Percentiles rank a stretch among this genome's conserved stretches.
phyloP scores from a whole-genome alignment of 2,797 vertebrate species.

The Xenentodon cancila region DNA sequence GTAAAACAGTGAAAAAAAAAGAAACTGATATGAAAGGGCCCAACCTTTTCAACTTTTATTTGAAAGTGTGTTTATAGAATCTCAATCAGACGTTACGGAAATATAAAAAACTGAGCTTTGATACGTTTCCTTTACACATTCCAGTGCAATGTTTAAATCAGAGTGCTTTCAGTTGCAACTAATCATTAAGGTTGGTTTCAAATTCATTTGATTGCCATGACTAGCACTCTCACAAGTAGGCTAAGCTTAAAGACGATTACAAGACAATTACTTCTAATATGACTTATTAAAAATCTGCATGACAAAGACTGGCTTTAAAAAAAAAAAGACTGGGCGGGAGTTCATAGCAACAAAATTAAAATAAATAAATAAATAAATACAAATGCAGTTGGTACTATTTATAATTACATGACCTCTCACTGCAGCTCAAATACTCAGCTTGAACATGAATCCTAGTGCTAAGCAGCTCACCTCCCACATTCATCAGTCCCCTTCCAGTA shows the following conservation, averaged over 20 bases:
- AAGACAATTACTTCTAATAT: slow-evolving; percentile 18
- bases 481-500: slow-evolving; percentile 4
- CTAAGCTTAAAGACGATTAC: too few species aligned
- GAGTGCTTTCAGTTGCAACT: too few species aligned
- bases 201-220: too few species aligned
- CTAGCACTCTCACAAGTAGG: too few species aligned
- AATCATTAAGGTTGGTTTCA: too few species aligned
- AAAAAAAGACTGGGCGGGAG: slow-evolving; percentile 17
- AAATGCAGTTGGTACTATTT: slow-evolving; percentile 13
- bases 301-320: too few species aligned
- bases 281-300: slow-evolving; percentile 35
- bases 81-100: too few species aligned
- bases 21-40: too few species aligned
- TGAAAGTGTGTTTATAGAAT: background rate
- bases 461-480: background rate
- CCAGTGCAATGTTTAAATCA: too few species aligned
- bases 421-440: background rate
- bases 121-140: too few species aligned
- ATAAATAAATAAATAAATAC: background rate
- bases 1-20: too few species aligned
- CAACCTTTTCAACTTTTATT: background rate
- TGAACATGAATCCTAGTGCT: background rate
- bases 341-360: slow-evolving; percentile 3
- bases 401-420: background rate
- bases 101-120: too few species aligned